These are phyloP conservation scores for Pelusios castaneus DNA, from an alignment of 2,113 vertebrate genomes.

Conservation along the genomic window DNA sequence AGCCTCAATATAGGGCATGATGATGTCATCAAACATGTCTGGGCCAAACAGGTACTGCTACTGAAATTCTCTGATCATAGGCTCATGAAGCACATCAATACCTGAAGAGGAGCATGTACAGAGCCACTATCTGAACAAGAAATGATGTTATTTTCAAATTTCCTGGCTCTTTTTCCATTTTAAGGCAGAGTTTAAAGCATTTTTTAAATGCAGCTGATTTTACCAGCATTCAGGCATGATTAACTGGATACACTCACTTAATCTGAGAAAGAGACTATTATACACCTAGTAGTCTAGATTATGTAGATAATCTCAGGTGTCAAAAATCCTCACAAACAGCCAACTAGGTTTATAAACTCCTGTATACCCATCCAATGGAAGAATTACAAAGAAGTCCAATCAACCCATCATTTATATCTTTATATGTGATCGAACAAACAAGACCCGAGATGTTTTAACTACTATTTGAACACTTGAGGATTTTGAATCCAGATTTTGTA, in stretches of 20 bases:
- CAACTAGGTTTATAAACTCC: background rate
- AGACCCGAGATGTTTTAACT: background rate
- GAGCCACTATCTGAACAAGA: no score
- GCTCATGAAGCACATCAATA: no score
- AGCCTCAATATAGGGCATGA: no score
- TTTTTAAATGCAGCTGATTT: background rate
- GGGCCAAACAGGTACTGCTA: no score
- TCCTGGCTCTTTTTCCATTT: no score
- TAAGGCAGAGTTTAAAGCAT: no score
- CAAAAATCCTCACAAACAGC: background rate
- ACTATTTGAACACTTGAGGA: background rate
- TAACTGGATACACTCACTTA: background rate
- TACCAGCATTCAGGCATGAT: background rate
- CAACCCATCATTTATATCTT: background rate
- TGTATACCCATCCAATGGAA: background rate
- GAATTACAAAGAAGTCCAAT: background rate
- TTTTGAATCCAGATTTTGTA: background rate
- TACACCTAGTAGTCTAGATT: background rate
- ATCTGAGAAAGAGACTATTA: background rate
- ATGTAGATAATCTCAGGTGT: background rate
- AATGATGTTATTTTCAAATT: no score
- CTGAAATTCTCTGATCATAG: no score
- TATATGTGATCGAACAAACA: background rate
- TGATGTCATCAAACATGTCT: no score
- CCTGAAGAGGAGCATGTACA: no score